Evolutionary conservation across 2,888 invertebrate genomes (phyloP).

Genomic region (Sarcophaga caerulescens): DNA sequence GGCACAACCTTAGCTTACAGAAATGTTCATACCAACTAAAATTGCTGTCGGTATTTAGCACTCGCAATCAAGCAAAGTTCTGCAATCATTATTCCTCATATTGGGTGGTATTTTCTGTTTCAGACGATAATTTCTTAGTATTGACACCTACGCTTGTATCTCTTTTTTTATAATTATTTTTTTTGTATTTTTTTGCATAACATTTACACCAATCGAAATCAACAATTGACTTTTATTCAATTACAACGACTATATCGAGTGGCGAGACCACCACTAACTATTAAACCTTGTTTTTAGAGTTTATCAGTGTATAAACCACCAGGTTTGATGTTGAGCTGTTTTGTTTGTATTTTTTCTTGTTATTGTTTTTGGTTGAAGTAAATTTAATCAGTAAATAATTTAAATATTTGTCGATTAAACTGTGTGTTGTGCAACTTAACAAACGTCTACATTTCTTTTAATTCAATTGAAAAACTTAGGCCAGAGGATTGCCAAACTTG

Average conservation of each 20-base stretch:
- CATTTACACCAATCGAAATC: conserved; percentile 66
- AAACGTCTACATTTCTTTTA: conserved; percentile 69
- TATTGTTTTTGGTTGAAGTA: conserved; percentile 55
- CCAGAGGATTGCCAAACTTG: conserved; percentile 26
- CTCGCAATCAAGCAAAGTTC: background rate
- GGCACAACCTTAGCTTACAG: conserved; percentile 19
- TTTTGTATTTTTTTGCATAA: conserved; percentile 18
- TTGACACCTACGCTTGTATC: conserved; percentile 70
- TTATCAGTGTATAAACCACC: conserved; percentile 61
- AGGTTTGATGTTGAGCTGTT: conserved; percentile 43
- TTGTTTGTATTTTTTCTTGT: background rate
- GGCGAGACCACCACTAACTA: conserved; percentile 64
- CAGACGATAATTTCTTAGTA: conserved; percentile 68
- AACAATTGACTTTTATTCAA: conserved; percentile 68
- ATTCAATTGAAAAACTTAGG: conserved; percentile 52
- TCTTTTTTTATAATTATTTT: conserved; percentile 1
- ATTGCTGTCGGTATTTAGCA: conserved; percentile 31
- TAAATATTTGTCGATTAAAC: conserved; percentile 79
- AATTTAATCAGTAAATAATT: conserved; percentile 80
- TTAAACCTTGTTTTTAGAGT: conserved; percentile 58
- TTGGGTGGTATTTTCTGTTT: conserved; percentile 71
- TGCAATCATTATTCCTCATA: conserved; percentile 49
- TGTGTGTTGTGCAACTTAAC: conserved; percentile 67
- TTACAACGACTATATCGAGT: conserved; percentile 69
- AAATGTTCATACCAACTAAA: conserved; percentile 22